Conservation (phyloP, 2,113 vertebrate genomes). For the Atractosteus spatula region DNA sequence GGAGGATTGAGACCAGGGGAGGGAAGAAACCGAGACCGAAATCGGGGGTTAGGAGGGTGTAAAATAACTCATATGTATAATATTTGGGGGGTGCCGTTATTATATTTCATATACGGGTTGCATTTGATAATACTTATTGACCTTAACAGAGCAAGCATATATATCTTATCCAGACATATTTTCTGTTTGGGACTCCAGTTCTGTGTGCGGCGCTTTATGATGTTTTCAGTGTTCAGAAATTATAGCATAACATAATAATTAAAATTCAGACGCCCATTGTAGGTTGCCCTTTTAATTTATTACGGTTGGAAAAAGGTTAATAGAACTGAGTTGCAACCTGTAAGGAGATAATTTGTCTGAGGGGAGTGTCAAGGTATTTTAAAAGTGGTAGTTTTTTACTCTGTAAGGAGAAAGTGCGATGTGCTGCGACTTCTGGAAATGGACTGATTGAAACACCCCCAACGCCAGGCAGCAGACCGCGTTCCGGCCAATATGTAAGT, state of each 20-base stretch:
- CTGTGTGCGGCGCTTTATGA: not conserved
- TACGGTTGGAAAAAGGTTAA: no score
- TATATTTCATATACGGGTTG: not conserved
- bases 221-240: not conserved
- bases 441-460: conserved; percentile 10
- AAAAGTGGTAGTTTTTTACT: conserved; percentile 3
- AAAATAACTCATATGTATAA: not conserved
- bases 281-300: not conserved
- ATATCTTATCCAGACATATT: not conserved
- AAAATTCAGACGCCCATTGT: not conserved
- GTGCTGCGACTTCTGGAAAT: conserved; percentile 3
- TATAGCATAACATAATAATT: not conserved
- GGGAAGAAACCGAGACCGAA: conserved; percentile 17
- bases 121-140: not conserved
- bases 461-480: conserved; percentile 9
- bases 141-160: not conserved
- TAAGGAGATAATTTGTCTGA: not conserved
- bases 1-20: conserved; percentile 23
- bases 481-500: conserved; percentile 22
- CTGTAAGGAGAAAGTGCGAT: not conserved
- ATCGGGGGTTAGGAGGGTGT: conserved; percentile 14
- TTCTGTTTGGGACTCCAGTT: not conserved
- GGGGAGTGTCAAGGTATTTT: not conserved
- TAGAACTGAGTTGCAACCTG: no score
- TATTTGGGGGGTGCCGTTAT: not conserved